Base-by-base conservation (phyloP, 2,797 vertebrate species). In the Enteromius fasciolatus region DNA sequence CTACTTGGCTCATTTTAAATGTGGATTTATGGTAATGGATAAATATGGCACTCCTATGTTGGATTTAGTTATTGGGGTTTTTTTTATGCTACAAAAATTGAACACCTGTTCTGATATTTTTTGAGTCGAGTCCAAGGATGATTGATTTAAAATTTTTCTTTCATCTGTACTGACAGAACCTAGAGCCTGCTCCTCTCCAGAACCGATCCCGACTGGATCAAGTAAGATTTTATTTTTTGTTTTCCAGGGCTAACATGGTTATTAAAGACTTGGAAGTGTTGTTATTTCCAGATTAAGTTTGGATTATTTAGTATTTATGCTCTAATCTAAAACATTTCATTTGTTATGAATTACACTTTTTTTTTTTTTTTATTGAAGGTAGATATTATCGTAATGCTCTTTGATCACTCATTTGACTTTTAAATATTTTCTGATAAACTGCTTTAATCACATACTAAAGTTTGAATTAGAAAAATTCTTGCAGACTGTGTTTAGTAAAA, bases 181-280 rank as follows among this genome's bases (percentile, higher is more conserved):
- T 94, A 67, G 94, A 95, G 82, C 94, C 94, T 46, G 86, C 91
- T 84, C 89, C 93, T 68, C 90, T 94, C 91, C 94, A 93, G 88
- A 94, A 85, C 90, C 91, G 94, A 78, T 92, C 94, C 87, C 85
- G 94, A 88, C 89, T 94, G 33, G 94, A 95, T 91, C 94, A 95
- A 94, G 94, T 95, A 86, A 83, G 84, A n/a, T 17, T n/a, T 52
- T 59, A 0, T 20, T 33, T 81, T 25, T 25, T 3, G 25, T 31
- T 33, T 64, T 18, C 1, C 59, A 61, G 23, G 10, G 11, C 23
- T 63, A 31, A 61, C 25, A 9, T 63, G 15, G 28, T 33, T 64
- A 1, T 18, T 18, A 28, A 64, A 64, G 28, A 64, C 31, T 18
- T 63, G 15, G 14, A 63, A 17, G 17, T 63, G 15, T 25, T 15